A percentile compares a stretch with the other conserved stretches of the same genome.
Conservation (phyloP, 2,888 invertebrate genomes). For the Limnephilus auricula region DNA sequence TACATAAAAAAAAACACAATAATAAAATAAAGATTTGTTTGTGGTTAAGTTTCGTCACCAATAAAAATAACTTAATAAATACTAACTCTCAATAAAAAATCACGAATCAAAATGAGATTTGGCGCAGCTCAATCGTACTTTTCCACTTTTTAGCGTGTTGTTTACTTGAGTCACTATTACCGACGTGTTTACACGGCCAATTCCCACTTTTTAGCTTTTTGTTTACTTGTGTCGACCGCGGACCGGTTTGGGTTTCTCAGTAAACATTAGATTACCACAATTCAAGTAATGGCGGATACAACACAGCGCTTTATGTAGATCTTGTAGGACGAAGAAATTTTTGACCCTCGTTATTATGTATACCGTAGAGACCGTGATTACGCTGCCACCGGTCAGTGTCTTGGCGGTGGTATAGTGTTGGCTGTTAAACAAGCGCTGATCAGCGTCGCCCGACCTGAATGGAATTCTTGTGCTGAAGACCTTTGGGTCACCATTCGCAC, state of each 20-base stretch:
- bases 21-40: too few relatives aligned
- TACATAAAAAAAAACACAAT: too few relatives aligned
- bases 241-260: neutral
- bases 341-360: too few relatives aligned
- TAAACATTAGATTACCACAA: conserved; percentile 2
- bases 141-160: neutral
- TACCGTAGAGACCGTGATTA: too few relatives aligned
- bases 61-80: neutral
- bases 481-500: too few relatives aligned
- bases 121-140: neutral
- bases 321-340: too few relatives aligned
- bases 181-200: neutral
- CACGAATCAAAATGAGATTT: neutral
- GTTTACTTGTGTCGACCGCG: neutral
- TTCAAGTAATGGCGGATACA: neutral
- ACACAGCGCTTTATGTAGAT: neutral
- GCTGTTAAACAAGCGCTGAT: too few relatives aligned
- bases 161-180: neutral
- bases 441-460: too few relatives aligned
- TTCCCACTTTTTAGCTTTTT: neutral
- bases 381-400: too few relatives aligned
- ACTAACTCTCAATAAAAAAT: neutral
- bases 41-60: neutral
- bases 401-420: too few relatives aligned
- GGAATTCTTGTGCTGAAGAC: too few relatives aligned